Conservation (phyloP, 2,797 vertebrate species). For the Avahi laniger region DNA sequence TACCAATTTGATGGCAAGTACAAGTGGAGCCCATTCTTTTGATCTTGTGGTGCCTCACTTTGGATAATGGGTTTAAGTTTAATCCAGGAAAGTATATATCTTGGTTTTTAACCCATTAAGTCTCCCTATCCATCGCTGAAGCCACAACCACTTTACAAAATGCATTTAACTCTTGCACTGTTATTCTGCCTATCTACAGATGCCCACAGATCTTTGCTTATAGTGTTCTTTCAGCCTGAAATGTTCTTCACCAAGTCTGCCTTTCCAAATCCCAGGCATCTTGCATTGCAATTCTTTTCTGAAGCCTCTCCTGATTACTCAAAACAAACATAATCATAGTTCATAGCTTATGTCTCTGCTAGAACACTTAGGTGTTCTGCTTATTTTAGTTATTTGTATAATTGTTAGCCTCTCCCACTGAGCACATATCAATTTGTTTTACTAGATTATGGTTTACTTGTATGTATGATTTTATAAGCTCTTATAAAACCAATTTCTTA, state of each 20-base stretch:
- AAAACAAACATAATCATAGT: background rate
- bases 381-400: background rate
- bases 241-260: background rate
- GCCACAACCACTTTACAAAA: background rate
- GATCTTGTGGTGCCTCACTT: too few relatives aligned
- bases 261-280: background rate
- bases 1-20: too few relatives aligned
- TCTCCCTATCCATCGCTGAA: background rate
- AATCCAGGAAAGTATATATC: background rate
- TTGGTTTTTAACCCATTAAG: background rate
- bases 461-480: constrained; percentile 31
- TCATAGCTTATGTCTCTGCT: background rate
- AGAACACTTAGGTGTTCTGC: background rate
- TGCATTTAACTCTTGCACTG: background rate
- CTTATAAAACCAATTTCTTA: background rate
- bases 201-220: background rate
- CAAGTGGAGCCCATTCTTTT: too few relatives aligned
- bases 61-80: too few relatives aligned
- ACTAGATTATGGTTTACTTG: constrained; percentile 30
- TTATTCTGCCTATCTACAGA: background rate
- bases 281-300: background rate
- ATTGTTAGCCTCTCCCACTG: background rate
- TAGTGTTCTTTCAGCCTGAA: background rate
- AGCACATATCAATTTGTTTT: background rate
- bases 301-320: background rate